phyloP scores from a whole-genome alignment of 2,888 invertebrate genomes.

The Philopedon plagiatum region DNA sequence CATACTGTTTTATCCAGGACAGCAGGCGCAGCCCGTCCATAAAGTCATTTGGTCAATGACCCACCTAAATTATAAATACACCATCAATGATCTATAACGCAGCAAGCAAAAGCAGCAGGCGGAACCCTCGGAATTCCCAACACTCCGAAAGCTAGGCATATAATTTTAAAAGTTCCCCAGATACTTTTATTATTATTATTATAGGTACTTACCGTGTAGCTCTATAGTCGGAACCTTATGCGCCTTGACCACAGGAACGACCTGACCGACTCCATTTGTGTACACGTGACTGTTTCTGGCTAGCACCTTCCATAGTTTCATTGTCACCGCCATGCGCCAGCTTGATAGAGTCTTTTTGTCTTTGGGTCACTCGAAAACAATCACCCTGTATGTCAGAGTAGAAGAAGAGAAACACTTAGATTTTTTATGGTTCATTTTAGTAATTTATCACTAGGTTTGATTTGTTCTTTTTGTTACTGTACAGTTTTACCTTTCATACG shows the following conservation, averaged over 20 bases:
- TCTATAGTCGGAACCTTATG: slow-evolving; percentile 50
- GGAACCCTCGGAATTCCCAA: too few relatives aligned
- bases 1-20: too few relatives aligned
- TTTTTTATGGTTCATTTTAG: neutral
- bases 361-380: neutral
- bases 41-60: too few relatives aligned
- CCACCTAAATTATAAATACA: too few relatives aligned
- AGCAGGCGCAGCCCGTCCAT: too few relatives aligned
- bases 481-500: neutral
- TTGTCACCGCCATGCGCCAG: slow-evolving; percentile 56
- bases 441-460: neutral
- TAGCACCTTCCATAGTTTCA: slow-evolving; percentile 68
- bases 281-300: slow-evolving; percentile 68
- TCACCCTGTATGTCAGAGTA: neutral
- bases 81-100: too few relatives aligned
- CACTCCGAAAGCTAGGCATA: too few relatives aligned
- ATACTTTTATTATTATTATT: too few relatives aligned
- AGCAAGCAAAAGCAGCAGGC: too few relatives aligned
- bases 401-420: neutral
- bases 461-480: neutral
- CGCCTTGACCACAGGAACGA: slow-evolving; percentile 48
- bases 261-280: slow-evolving; percentile 52
- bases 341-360: slow-evolving; percentile 10
- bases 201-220: slow-evolving; percentile 45
- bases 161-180: too few relatives aligned